phyloP scores from a whole-genome alignment of 2,888 invertebrate species.

The Apodemia duryi region DNA sequence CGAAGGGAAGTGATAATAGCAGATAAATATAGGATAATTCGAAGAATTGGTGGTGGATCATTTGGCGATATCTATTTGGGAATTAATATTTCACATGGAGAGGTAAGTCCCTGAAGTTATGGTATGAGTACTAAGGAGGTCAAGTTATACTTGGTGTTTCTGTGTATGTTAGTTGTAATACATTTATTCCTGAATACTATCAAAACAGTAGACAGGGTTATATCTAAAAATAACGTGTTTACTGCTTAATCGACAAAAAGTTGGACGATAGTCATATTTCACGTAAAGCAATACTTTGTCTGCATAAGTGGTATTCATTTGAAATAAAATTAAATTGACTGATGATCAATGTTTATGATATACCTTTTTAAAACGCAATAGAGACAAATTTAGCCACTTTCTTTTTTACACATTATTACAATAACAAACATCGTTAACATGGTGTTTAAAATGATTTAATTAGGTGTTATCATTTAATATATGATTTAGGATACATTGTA shows the following conservation, averaged over 20 bases:
- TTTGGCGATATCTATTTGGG: slow-evolving; percentile 99
- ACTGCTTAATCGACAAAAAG: neutral
- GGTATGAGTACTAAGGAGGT: slow-evolving; percentile 9
- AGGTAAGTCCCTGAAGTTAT: slow-evolving; percentile 75
- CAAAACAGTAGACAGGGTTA: neutral
- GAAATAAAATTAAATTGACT: neutral
- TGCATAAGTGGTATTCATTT: neutral
- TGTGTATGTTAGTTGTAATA: neutral
- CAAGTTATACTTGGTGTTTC: neutral
- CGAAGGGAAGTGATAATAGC: slow-evolving; percentile 63
- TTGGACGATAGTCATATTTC: neutral
- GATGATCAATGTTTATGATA: neutral
- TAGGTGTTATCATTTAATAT: no score
- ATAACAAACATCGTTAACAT: no score
- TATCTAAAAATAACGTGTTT: slow-evolving; percentile 1
- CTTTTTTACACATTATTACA: no score
- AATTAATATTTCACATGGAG: slow-evolving; percentile 94
- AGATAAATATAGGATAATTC: slow-evolving; percentile 95
- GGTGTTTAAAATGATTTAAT: no score
- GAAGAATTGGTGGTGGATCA: slow-evolving; percentile 98
- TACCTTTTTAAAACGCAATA: no score
- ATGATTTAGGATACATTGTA: no score
- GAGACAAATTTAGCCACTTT: no score
- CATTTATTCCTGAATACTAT: neutral
- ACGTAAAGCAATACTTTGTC: neutral